Evolutionary conservation across 30 jellyfish, hydroid and myxozoan genomes (phyloP), one percentile per base, ranked within the genome.

Genomic region (Euphysa ruthae): DNA sequence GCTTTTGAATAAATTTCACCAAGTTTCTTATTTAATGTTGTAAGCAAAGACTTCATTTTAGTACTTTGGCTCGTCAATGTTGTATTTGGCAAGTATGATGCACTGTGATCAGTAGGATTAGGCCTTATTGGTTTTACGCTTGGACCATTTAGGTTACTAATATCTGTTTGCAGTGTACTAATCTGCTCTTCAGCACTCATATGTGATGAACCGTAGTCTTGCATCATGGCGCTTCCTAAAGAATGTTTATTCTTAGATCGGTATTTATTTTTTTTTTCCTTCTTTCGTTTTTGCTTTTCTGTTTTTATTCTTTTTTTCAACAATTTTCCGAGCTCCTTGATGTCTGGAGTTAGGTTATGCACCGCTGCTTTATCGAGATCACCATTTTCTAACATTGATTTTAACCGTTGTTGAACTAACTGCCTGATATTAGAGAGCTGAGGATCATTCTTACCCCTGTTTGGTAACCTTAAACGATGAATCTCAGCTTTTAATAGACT

Each of bases 401-500:
- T 86, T 29, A 72, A 57, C 26, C 71, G 69, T 27, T 68, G 74
- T 28, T 68, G 80, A 4, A 68, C 80, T 33, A 68, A 15, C 27
- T 43, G 46, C 22, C 80, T 75, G 42, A 20, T 73, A 34, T 16
- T 22, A 15, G 27, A 29, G 30, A 68, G 49, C 16, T 68, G 80
- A 51, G 44, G 44, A 31, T 68, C 80, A 8, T 56, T 29, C 25
- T 43, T 38, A 4, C 32, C 72, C 19, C 84, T 32, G 10, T 73
- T 63, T 24, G 18, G 49, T 4, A n/a, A 25, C 70, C 62, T 31
- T n/a, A 57, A 50, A 1, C 49, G 79, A 43, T 42, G 76, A 52
- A 31, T 74, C 69, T 58, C 98, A 1, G 92, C 98, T 31, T 90
- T 70, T 22, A 90, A 81, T n/a, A 90, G 82, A 13, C 75, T 75